Conservation (phyloP, 2,113 vertebrate genomes). For the Psophia crepitans region DNA sequence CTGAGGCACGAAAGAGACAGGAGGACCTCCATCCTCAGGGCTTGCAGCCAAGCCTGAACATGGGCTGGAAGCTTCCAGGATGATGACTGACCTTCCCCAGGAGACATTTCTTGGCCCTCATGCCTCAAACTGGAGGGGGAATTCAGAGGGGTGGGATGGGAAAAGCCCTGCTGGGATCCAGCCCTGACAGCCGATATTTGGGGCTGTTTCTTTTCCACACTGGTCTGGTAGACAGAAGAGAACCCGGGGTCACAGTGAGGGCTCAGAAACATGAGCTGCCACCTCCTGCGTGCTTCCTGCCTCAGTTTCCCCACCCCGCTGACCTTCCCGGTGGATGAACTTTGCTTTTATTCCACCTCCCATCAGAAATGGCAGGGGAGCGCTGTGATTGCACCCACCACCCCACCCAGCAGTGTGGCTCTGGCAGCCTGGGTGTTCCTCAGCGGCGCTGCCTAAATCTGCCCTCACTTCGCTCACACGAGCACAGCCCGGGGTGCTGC, state of each 20-base stretch:
- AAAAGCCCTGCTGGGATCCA: background rate
- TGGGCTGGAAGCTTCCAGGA: background rate
- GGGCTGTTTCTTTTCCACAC: background rate
- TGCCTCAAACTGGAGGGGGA: background rate
- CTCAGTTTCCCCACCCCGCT: background rate
- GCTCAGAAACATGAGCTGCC: background rate
- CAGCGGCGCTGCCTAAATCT: background rate
- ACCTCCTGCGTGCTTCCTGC: background rate
- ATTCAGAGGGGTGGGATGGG: background rate
- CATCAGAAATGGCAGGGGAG: background rate
- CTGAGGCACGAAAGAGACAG: background rate
- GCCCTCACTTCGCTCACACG: background rate
- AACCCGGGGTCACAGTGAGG: accelerated
- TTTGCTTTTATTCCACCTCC: background rate
- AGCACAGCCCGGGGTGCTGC: background rate
- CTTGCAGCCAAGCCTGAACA: background rate
- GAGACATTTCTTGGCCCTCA: background rate
- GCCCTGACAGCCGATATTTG: background rate
- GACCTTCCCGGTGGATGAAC: background rate
- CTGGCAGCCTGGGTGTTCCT: background rate
- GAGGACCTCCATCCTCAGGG: too few relatives aligned
- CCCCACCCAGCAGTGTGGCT: accelerated
- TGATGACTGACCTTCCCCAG: background rate
- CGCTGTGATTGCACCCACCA: background rate
- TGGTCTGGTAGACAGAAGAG: background rate